Evolutionary conservation across 2,888 invertebrate species (phyloP).

Genomic region (Exocentrus adspersus): DNA sequence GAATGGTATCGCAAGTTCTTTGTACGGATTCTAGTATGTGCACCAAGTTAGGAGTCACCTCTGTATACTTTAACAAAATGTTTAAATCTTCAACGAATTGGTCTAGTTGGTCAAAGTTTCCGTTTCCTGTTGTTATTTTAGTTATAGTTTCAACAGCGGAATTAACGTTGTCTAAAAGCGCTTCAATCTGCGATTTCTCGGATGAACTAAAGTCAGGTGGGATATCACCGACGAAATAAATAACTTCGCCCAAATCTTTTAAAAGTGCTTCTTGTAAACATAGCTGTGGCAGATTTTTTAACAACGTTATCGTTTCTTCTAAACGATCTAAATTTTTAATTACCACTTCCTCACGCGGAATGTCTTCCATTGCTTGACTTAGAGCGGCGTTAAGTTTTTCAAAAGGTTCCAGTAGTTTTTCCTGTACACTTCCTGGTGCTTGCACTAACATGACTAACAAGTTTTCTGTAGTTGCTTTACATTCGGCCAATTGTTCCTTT

Average conservation of each 20-base stretch:
- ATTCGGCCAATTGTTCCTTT: neutral
- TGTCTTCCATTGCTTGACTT: neutral
- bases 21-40: neutral
- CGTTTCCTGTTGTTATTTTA: neutral
- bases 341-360: neutral
- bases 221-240: conserved; percentile 5
- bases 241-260: conserved; percentile 13
- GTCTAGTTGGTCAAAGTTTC: conserved; percentile 1
- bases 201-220: neutral
- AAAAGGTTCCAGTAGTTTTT: neutral
- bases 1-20: neutral
- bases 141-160: conserved; percentile 6
- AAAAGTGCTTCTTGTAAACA: conserved; percentile 4
- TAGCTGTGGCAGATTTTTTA: neutral
- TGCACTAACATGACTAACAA: neutral
- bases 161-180: conserved; percentile 12
- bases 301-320: conserved; percentile 7
- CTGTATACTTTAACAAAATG: neutral
- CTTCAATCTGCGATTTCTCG: conserved; percentile 14
- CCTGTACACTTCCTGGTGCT: neutral
- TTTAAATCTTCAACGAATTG: conserved; percentile 8
- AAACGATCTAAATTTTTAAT: conserved; percentile 25
- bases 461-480: neutral
- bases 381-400: neutral
- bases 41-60: neutral